These are phyloP conservation scores for Stegastes partitus DNA, from an alignment of 2,113 vertebrate species.

Conservation along the genomic window DNA sequence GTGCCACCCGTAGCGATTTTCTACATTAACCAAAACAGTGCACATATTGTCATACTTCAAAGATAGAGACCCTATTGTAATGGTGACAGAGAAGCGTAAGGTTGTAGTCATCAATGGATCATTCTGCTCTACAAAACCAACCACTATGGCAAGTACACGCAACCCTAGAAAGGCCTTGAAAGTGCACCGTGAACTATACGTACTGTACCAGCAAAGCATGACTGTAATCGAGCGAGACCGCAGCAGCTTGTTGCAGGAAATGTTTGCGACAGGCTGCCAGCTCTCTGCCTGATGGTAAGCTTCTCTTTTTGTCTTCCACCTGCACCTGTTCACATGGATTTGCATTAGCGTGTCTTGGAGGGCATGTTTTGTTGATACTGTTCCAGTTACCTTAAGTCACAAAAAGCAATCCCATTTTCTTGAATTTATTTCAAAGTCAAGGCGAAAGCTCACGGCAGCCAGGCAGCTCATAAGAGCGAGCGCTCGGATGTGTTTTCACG, in stretches of 20 bases:
- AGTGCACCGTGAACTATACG: background rate
- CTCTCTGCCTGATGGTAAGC: slow-evolving; percentile 10
- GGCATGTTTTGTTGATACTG: slow-evolving; percentile 22
- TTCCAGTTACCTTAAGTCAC: slow-evolving; percentile 34
- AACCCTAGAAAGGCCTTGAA: background rate
- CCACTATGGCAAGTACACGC: background rate
- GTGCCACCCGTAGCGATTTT: too few relatives aligned
- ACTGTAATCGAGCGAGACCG: slow-evolving; percentile 13
- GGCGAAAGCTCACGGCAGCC: background rate
- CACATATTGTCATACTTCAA: too few relatives aligned
- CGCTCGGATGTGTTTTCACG: slow-evolving; percentile 16
- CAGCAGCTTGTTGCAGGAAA: slow-evolving; percentile 34
- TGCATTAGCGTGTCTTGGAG: slow-evolving; percentile 14
- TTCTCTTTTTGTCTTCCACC: slow-evolving; percentile 28
- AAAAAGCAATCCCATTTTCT: slow-evolving; percentile 51
- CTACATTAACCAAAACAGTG: too few relatives aligned
- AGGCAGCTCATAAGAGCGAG: slow-evolving; percentile 7
- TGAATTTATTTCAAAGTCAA: slow-evolving; percentile 48
- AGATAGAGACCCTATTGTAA: too few relatives aligned
- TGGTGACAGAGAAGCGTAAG: too few relatives aligned
- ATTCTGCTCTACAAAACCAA: slow-evolving; percentile 1
- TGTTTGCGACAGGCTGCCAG: slow-evolving; percentile 30
- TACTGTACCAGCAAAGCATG: background rate
- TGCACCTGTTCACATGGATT: slow-evolving; percentile 42
- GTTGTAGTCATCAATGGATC: background rate